Conservation (phyloP, 2,888 invertebrate species). For the Epinotia nisella region DNA sequence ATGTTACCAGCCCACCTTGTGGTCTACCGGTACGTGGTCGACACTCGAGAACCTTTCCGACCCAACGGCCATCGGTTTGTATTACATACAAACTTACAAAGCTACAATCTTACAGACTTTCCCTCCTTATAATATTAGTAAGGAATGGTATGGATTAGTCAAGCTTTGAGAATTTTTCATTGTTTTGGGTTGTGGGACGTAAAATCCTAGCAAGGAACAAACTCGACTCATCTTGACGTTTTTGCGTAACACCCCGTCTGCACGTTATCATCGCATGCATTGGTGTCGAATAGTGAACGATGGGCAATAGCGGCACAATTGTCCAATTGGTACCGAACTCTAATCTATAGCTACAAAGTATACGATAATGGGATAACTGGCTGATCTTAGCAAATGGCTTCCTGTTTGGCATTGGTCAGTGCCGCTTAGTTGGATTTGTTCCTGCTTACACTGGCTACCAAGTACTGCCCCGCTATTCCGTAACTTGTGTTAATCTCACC, state of each 20-base stretch:
- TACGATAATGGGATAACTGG: slow-evolving; percentile 70
- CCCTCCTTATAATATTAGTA: too few species aligned
- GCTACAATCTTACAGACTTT: too few species aligned
- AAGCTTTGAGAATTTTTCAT: too few species aligned
- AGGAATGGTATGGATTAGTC: too few species aligned
- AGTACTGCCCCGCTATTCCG: too few species aligned
- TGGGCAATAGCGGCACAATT: slow-evolving; percentile 65
- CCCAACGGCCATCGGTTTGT: too few species aligned
- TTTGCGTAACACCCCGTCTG: slow-evolving; percentile 3
- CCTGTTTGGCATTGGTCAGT: slow-evolving; percentile 55
- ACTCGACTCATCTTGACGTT: background rate
- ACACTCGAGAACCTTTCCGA: too few species aligned
- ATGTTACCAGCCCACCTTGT: too few species aligned
- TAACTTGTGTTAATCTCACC: too few species aligned
- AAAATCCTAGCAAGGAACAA: background rate
- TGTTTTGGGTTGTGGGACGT: background rate
- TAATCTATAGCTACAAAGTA: slow-evolving; percentile 66
- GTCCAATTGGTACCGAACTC: slow-evolving; percentile 72
- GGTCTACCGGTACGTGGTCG: too few species aligned
- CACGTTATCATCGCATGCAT: slow-evolving; percentile 19
- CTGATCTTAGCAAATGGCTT: slow-evolving; percentile 69
- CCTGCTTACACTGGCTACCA: background rate
- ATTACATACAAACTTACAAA: too few species aligned
- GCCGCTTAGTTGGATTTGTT: slow-evolving; percentile 26
- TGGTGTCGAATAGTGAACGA: slow-evolving; percentile 47